phyloP scores from a whole-genome alignment of 2,113 vertebrate species.

The Equus quagga region DNA sequence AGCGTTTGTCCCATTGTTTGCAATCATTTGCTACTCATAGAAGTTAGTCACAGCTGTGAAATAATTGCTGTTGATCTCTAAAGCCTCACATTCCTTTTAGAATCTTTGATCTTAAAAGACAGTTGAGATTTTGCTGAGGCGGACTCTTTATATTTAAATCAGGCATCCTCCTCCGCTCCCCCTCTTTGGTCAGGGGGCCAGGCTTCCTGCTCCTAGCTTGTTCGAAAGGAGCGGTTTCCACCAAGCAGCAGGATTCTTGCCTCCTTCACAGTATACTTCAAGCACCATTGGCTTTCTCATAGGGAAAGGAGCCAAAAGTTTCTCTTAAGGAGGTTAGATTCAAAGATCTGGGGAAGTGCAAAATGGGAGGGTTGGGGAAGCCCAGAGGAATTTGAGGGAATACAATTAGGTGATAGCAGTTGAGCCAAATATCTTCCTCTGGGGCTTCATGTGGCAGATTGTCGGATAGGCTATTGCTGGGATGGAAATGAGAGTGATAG shows the following conservation, averaged over 20 bases:
- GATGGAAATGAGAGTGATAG: background rate
- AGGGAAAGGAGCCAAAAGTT: background rate
- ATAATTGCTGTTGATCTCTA: background rate
- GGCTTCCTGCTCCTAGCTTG: background rate
- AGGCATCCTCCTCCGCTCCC: background rate
- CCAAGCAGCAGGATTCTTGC: background rate
- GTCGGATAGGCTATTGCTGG: background rate
- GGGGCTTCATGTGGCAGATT: background rate
- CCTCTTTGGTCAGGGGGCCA: background rate
- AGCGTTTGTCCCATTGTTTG: background rate
- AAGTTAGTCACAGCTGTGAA: fast-evolving
- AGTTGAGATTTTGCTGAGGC: background rate
- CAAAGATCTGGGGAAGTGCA: background rate
- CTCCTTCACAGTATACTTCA: background rate
- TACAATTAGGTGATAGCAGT: background rate
- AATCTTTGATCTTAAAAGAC: background rate
- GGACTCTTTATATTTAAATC: constrained; percentile 32
- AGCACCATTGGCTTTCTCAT: background rate
- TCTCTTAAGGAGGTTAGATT: background rate
- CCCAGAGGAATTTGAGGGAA: background rate
- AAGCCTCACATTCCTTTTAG: background rate
- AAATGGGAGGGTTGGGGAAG: background rate
- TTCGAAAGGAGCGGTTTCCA: background rate
- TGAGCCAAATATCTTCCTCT: background rate
- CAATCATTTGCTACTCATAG: background rate